Evolutionary conservation across 1,140 invertebrate genomes (phyloP).

Genomic region (Lamellibrachia luymesi): DNA sequence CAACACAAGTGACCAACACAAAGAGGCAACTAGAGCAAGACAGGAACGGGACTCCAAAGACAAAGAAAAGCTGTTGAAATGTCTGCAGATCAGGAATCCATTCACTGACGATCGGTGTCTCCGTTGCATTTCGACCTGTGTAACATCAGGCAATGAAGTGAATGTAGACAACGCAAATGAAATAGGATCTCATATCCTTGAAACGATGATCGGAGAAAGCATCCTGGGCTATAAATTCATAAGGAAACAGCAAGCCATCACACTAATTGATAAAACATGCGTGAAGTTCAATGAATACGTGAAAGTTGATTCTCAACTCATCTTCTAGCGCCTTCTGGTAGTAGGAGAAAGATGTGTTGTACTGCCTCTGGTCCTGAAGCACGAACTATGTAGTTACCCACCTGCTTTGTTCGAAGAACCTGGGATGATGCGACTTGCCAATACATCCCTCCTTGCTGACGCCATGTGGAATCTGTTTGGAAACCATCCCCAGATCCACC

Average conservation of each 20-base stretch:
- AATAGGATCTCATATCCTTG: no score
- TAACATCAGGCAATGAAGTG: neutral
- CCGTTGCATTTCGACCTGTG: no score
- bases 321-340: slow-evolving; percentile 22
- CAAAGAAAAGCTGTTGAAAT: neutral
- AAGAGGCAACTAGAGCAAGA: neutral
- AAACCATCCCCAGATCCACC: slow-evolving; percentile 18
- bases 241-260: neutral
- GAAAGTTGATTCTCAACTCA: slow-evolving; percentile 8
- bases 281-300: slow-evolving; percentile 11
- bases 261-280: neutral
- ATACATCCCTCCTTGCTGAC: neutral
- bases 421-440: no score
- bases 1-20: neutral
- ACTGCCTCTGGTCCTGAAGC: neutral
- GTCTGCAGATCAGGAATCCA: neutral
- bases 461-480: neutral
- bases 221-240: no score
- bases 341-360: neutral
- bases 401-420: slow-evolving; percentile 17
- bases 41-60: neutral
- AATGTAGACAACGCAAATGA: no score
- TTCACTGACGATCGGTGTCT: no score
- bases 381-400: slow-evolving; percentile 24
- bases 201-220: no score